A percentile compares a stretch with the other conserved stretches of the same genome.
Conservation (phyloP, 2,113 vertebrate genomes). For the Oreochromis spilurus region DNA sequence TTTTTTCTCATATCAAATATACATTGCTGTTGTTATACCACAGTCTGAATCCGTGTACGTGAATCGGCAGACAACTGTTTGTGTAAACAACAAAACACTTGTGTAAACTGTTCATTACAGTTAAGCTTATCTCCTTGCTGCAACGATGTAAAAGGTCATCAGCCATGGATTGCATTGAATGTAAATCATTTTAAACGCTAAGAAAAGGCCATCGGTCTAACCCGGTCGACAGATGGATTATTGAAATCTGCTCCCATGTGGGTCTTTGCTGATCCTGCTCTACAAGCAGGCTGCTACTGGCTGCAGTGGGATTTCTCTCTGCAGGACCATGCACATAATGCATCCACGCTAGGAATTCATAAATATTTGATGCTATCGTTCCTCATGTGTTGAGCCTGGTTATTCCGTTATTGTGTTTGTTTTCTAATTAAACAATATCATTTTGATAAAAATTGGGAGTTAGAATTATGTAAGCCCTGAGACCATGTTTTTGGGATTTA, state of each 20-base stretch:
- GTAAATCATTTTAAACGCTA: neutral
- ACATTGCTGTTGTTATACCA: neutral
- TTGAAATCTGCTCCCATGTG: slow-evolving; percentile 26
- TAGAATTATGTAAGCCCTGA: slow-evolving; percentile 8
- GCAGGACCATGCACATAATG: neutral
- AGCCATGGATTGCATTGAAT: neutral
- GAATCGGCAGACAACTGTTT: neutral
- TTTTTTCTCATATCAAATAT: neutral
- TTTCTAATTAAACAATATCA: neutral
- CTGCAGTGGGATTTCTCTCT: neutral
- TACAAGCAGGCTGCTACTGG: neutral
- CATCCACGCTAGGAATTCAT: neutral
- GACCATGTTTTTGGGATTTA: neutral
- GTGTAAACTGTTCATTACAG: neutral
- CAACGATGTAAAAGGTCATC: neutral
- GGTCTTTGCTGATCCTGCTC: slow-evolving; percentile 12
- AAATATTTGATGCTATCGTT: neutral
- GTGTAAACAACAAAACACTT: neutral
- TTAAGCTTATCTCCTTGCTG: neutral
- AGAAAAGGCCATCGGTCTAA: neutral
- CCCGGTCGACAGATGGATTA: neutral
- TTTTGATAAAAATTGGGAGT: neutral
- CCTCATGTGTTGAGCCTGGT: neutral
- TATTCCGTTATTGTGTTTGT: neutral
- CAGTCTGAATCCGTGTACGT: accelerated